Percentiles rank a stretch among this genome's conserved stretches.
These are phyloP conservation scores for Cynopterus sphinx DNA, from an alignment of 2,797 vertebrate genomes.

Conservation along the genomic window DNA sequence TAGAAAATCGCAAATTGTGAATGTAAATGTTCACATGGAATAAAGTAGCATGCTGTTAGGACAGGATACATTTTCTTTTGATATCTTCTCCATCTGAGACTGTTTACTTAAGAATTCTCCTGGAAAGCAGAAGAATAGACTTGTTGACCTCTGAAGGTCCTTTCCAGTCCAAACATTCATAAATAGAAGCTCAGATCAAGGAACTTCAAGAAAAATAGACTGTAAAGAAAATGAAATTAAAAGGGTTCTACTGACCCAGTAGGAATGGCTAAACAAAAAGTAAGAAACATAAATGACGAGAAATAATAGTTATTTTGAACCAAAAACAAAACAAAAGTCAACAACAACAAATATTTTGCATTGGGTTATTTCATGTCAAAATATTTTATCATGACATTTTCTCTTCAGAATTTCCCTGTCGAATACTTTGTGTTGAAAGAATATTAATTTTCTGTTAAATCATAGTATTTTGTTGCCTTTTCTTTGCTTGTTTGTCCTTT, in stretches of 20 bases:
- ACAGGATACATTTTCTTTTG: conserved; percentile 38
- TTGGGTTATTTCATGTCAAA: conserved; percentile 59
- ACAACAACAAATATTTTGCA: conserved; percentile 56
- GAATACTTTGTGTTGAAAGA: conserved; percentile 62
- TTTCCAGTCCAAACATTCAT: conserved; percentile 50
- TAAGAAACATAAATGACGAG: conserved; percentile 43
- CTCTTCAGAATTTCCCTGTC: conserved; percentile 54
- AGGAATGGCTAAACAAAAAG: conserved; percentile 57
- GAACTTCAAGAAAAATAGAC: conserved; percentile 69
- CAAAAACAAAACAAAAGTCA: conserved; percentile 54
- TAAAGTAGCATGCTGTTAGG: conserved; percentile 18
- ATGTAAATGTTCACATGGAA: conserved; percentile 48
- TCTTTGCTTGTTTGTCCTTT: conserved; percentile 64
- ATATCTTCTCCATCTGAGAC: conserved; percentile 32
- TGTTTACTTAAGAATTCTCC: conserved; percentile 38
- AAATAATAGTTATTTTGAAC: conserved; percentile 64
- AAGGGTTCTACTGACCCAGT: conserved; percentile 51
- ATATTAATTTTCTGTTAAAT: conserved; percentile 56
- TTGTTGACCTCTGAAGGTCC: conserved; percentile 53
- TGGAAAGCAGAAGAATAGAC: conserved; percentile 43
- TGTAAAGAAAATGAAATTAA: conserved; percentile 71
- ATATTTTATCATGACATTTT: conserved; percentile 68
- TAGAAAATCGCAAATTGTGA: conserved; percentile 53
- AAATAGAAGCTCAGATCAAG: conserved; percentile 58
- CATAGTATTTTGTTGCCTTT: conserved; percentile 50